Conservation (phyloP, 2,797 vertebrate genomes). For the Catostomus latipinnis region DNA sequence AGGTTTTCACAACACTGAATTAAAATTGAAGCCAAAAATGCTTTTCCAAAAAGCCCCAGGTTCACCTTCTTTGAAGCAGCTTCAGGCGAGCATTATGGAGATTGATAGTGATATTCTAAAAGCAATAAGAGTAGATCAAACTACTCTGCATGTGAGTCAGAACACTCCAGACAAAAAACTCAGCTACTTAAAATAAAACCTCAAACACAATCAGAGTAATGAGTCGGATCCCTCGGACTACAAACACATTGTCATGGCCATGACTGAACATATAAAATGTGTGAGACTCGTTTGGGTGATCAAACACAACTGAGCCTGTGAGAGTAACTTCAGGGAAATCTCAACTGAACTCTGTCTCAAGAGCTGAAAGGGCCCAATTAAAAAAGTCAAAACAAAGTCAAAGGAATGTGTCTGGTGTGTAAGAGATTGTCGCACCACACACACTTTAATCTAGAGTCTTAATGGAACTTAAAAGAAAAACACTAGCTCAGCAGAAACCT, state of each 20-base stretch:
- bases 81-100: constrained; percentile 19
- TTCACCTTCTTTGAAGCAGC: constrained; percentile 2
- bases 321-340: constrained; percentile 24
- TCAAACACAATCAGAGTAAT: constrained; percentile 9
- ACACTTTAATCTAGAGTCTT: not conserved
- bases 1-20: constrained; percentile 11
- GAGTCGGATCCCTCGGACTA: not conserved
- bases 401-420: constrained; percentile 34
- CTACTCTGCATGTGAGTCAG: not conserved
- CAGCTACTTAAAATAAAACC: constrained; percentile 4
- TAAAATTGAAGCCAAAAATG: constrained; percentile 4
- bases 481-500: not conserved
- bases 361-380: constrained; percentile 20
- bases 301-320: not conserved
- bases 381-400: constrained; percentile 16
- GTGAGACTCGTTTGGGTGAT: not conserved
- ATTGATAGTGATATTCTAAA: constrained; percentile 2
- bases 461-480: constrained; percentile 12
- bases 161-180: constrained; percentile 19
- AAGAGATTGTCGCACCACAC: not conserved
- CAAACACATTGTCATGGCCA: constrained; percentile 28
- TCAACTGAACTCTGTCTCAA: constrained; percentile 7
- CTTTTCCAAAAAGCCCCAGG: not conserved
- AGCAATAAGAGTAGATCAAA: constrained; percentile 30
- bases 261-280: constrained; percentile 32